Evolutionary conservation across 2,797 vertebrate genomes (phyloP), one percentile per base, ranked within the genome.

Genomic region (Bradypus variegatus): DNA sequence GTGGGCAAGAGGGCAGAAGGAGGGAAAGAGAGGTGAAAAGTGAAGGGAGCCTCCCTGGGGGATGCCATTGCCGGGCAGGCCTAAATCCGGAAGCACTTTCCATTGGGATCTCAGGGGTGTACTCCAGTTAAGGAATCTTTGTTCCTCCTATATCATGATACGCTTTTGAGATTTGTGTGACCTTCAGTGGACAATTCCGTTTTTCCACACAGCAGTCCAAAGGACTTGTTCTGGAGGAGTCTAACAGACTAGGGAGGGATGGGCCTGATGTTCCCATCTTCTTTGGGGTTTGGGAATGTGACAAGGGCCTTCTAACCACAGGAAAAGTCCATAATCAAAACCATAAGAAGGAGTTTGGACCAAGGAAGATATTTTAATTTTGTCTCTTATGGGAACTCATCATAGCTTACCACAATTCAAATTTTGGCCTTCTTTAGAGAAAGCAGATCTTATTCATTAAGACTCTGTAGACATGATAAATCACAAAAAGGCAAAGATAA

Each of bases 371-470:
- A 85, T 90, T 93, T 88, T 53, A 88, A 75, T 76, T 88, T 38
- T 82, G 25, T 36, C 18, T 27, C 25, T 60, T 75, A 29, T 55
- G 16, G 23, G 29, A 87, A 62, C n/a, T 84, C 58, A 73, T 65
- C 19, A 9, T 70, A 84, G 75, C 60, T 92, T 62, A 11, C 31
- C 72, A 31, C 72, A 33, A n/a, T 48, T 87, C 48, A 91, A 92
- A 83, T 62, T 13, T 70, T 81, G 33, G 70, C 13, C 29, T 88
- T 55, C 53, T 36, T 72, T 77, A 77, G 11, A 85, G 79, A 88
- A 92, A 82, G 10, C 53, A 91, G 19, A 84, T 87, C 83, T 72
- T 88, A 85, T 25, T 85, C 62, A 70, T 85, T 90, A 90, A 92
- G 87, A 88, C 15, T 85, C 88, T 12, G 58, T 8, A 75, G 72